Evolutionary conservation across 2,888 invertebrate genomes (phyloP).

Genomic region (Synanthedon tipuliformis): DNA sequence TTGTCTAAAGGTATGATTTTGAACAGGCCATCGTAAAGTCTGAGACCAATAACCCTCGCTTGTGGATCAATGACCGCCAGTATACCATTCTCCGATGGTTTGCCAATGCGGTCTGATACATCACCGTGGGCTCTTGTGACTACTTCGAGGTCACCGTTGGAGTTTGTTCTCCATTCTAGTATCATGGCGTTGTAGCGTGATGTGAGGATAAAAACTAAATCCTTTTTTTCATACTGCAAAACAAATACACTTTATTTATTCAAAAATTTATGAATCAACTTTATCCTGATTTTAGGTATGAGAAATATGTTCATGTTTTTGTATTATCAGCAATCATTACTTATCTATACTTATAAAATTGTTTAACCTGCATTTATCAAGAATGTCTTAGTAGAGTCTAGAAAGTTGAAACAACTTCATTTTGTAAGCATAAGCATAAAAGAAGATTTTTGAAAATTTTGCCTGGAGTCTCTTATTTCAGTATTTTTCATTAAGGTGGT

Average conservation of each 20-base stretch:
- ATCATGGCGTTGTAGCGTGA: conserved; percentile 97
- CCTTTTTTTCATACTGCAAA: conserved; percentile 88
- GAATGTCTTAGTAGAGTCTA: too few species aligned
- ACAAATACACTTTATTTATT: conserved; percentile 1
- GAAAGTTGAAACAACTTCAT: too few species aligned
- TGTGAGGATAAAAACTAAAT: conserved; percentile 93
- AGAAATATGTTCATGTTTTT: too few species aligned
- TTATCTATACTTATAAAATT: too few species aligned
- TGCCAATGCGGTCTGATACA: conserved; percentile 94
- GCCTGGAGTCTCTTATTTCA: too few species aligned
- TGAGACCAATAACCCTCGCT: conserved; percentile 92
- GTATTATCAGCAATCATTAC: too few species aligned
- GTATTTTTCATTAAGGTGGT: too few species aligned
- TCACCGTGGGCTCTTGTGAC: conserved; percentile 96
- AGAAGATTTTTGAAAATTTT: too few species aligned
- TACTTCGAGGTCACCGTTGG: conserved; percentile 87
- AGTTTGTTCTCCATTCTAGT: conserved; percentile 82
- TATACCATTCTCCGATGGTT: conserved; percentile 95
- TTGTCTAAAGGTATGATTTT: conserved; percentile 97
- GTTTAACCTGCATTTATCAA: too few species aligned
- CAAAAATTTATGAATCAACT: background rate
- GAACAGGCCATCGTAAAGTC: conserved; percentile 95
- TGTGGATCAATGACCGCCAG: conserved; percentile 96
- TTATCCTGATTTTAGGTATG: too few species aligned
- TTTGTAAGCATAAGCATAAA: too few species aligned